Evolutionary conservation across 2,888 invertebrate genomes (phyloP).

Genomic region (Lasius fuliginosus): DNA sequence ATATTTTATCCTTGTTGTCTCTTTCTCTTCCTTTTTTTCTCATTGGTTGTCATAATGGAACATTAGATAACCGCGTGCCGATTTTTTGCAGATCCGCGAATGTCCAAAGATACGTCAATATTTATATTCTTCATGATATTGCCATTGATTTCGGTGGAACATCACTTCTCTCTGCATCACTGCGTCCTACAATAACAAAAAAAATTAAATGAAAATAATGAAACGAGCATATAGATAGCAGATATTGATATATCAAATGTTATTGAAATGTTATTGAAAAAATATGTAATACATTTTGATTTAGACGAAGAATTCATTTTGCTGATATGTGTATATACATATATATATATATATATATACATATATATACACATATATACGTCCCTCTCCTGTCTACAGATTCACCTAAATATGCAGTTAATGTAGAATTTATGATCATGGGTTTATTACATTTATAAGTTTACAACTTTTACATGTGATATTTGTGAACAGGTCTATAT

Average conservation of each 20-base stretch:
- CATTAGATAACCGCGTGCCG: slow-evolving; percentile 58
- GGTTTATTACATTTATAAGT: no score
- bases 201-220: not conserved
- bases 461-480: no score
- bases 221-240: not conserved
- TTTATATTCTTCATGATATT: slow-evolving; percentile 54
- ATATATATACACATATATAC: no score
- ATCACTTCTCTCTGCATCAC: not conserved
- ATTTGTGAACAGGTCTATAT: no score
- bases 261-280: not conserved
- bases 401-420: no score
- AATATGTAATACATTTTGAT: no score
- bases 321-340: no score
- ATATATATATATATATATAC: no score
- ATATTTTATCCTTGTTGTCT: not conserved
- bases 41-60: slow-evolving; percentile 58
- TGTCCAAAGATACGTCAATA: slow-evolving; percentile 22
- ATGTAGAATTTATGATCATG: no score
- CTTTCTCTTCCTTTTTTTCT: not conserved
- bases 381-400: no score
- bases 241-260: not conserved
- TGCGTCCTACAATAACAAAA: slow-evolving; percentile 13
- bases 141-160: not conserved
- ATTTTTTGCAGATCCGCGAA: slow-evolving; percentile 48
- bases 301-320: no score